These are phyloP conservation scores for Dolichotis patagonum DNA, from an alignment of 2,113 vertebrate genomes.

Conservation along the genomic window DNA sequence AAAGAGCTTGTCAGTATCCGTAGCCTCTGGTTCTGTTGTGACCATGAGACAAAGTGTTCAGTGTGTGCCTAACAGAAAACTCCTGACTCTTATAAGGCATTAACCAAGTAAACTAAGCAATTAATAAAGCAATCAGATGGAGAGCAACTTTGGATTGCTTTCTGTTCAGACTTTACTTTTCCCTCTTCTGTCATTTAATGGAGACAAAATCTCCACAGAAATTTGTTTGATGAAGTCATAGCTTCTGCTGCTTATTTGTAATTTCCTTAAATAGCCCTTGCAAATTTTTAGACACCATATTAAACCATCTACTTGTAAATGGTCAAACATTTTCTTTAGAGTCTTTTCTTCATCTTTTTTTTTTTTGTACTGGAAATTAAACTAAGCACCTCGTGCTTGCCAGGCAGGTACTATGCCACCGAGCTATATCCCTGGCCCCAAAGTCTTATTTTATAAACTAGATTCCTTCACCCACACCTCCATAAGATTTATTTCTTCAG, in stretches of 20 bases:
- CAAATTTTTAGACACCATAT: background rate
- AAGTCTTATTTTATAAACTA: background rate
- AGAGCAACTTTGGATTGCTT: slow-evolving; percentile 49
- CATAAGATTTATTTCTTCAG: slow-evolving; percentile 40
- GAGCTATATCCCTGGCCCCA: no score
- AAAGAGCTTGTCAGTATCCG: background rate
- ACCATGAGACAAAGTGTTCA: slow-evolving; percentile 32
- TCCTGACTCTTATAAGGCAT: background rate
- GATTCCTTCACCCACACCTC: background rate
- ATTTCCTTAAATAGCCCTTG: slow-evolving; percentile 52
- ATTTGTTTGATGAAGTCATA: background rate
- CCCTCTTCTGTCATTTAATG: slow-evolving; percentile 53
- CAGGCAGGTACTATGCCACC: no score
- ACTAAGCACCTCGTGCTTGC: no score
- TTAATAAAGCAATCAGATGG: slow-evolving; percentile 43
- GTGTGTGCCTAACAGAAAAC: slow-evolving; percentile 54
- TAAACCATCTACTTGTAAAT: slow-evolving; percentile 39
- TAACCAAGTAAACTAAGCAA: slow-evolving; percentile 75
- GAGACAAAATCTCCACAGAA: background rate
- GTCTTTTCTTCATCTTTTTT: background rate
- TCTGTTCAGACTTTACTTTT: slow-evolving; percentile 48
- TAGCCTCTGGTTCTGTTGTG: background rate
- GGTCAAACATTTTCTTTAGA: slow-evolving; percentile 19
- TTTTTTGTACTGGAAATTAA: no score
- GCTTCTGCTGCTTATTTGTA: slow-evolving; percentile 42